Conservation (phyloP, 2,113 vertebrate species). For the Trichechus manatus region DNA sequence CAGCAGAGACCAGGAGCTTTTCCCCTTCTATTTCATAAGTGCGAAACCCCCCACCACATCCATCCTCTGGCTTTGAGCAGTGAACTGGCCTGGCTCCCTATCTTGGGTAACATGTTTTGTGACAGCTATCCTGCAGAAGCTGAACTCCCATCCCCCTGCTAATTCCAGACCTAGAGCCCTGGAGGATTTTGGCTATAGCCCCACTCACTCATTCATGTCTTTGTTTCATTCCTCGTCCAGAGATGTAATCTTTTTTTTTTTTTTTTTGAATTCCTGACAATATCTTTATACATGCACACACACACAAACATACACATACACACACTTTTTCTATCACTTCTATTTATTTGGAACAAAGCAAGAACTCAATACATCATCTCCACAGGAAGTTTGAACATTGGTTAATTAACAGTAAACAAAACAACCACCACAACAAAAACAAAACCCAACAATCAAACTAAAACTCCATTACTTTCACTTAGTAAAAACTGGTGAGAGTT, state of each 20-base stretch:
- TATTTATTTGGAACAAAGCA: neutral
- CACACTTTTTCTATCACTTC: neutral
- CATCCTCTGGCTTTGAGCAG: neutral
- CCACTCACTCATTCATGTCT: neutral
- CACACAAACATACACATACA: too few species aligned
- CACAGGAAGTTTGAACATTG: neutral
- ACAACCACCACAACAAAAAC: neutral
- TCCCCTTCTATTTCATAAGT: neutral
- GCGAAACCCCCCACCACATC: neutral
- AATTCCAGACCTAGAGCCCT: neutral
- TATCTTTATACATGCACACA: neutral
- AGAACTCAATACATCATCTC: neutral
- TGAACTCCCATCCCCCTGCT: neutral
- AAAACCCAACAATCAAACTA: neutral
- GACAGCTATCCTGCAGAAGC: neutral
- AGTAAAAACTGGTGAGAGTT: neutral
- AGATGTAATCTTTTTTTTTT: neutral
- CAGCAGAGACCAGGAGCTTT: fast-evolving
- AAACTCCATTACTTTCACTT: neutral
- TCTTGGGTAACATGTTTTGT: neutral
- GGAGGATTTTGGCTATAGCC: neutral
- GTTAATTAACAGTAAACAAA: slow-evolving; percentile 28
- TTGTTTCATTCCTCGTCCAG: neutral
- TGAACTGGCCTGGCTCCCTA: neutral
- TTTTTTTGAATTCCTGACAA: neutral